These are phyloP conservation scores for Meiosimyza platycephala DNA, from an alignment of 2,888 invertebrate genomes.

Conservation along the genomic window DNA sequence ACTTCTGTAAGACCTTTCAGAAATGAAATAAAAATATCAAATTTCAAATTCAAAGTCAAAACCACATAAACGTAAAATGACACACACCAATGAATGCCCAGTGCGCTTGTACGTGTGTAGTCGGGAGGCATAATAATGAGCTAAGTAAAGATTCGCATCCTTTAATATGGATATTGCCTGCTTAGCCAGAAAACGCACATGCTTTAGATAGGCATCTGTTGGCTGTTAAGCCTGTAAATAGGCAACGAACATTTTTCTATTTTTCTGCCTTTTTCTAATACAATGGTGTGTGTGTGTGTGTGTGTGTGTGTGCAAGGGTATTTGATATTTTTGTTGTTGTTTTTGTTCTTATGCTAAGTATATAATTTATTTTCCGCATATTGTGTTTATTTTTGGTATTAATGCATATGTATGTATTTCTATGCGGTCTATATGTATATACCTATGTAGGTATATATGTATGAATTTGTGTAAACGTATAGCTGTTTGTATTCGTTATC, in stretches of 20 bases:
- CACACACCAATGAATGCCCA: too few relatives aligned
- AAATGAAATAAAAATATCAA: too few relatives aligned
- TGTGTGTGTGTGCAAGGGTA: slow-evolving; percentile 2
- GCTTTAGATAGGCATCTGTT: slow-evolving; percentile 22
- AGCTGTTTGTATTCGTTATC: background rate
- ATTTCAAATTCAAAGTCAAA: too few relatives aligned
- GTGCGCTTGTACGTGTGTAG: too few relatives aligned
- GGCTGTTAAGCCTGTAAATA: slow-evolving; percentile 25
- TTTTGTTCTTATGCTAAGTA: slow-evolving; percentile 6
- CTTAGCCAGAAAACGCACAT: background rate
- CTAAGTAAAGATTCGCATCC: too few relatives aligned
- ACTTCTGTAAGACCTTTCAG: too few relatives aligned
- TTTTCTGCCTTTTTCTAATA: background rate
- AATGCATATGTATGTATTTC: slow-evolving; percentile 15
- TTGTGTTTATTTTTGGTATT: slow-evolving; percentile 24
- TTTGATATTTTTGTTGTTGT: background rate
- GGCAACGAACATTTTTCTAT: background rate
- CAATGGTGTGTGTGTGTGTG: slow-evolving; percentile 11
- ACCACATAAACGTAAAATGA: too few relatives aligned
- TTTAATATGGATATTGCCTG: too few relatives aligned
- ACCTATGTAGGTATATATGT: background rate
- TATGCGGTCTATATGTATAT: background rate
- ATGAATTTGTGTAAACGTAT: background rate
- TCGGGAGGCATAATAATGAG: too few relatives aligned
- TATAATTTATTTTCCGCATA: slow-evolving; percentile 29